Percentiles rank a stretch among this genome's conserved stretches.
These are phyloP conservation scores for Drosophila yakuba DNA, from an alignment of 1,140 invertebrate genomes.

Conservation along the genomic window DNA sequence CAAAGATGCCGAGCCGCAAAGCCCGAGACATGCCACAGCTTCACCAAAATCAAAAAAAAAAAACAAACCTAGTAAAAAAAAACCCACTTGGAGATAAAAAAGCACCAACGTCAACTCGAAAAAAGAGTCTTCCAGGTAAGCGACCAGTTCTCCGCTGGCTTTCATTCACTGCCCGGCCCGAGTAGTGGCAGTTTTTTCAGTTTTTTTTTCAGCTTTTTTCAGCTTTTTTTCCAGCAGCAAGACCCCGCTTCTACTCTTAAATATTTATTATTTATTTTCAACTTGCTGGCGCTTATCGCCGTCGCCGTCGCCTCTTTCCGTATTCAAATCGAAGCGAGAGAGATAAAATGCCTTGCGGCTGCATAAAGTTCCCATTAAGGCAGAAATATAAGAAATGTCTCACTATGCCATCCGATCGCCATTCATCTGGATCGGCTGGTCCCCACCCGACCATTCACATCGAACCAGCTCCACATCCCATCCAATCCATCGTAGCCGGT, in stretches of 20 bases:
- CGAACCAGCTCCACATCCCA: slow-evolving; percentile 1
- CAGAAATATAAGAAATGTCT: slow-evolving; percentile 53
- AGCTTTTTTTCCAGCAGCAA: neutral
- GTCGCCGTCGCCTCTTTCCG: slow-evolving; percentile 22
- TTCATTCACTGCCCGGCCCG: slow-evolving; percentile 54
- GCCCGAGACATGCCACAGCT: slow-evolving; percentile 67
- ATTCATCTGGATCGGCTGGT: slow-evolving; percentile 47
- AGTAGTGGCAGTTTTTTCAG: slow-evolving; percentile 56
- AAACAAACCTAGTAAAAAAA: slow-evolving; percentile 26
- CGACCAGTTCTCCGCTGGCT: slow-evolving; percentile 73
- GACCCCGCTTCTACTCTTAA: slow-evolving; percentile 58
- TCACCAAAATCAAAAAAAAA: slow-evolving; percentile 43
- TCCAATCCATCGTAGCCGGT: slow-evolving; percentile 41
- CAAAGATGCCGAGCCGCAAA: slow-evolving; percentile 57
- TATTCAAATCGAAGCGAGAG: slow-evolving; percentile 61
- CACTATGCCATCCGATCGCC: slow-evolving; percentile 39
- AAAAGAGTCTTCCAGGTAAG: slow-evolving; percentile 63
- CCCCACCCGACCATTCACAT: slow-evolving; percentile 11
- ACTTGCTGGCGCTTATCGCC: slow-evolving; percentile 64
- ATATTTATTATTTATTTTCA: slow-evolving; percentile 76
- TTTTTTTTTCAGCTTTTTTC: slow-evolving; percentile 31
- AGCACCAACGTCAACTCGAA: slow-evolving; percentile 23
- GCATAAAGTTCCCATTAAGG: slow-evolving; percentile 69
- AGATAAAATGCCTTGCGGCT: slow-evolving; percentile 71
- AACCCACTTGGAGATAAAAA: slow-evolving; percentile 25